Base-by-base conservation (phyloP, 2,113 vertebrate genomes). In the Macquaria ambigua region DNA sequence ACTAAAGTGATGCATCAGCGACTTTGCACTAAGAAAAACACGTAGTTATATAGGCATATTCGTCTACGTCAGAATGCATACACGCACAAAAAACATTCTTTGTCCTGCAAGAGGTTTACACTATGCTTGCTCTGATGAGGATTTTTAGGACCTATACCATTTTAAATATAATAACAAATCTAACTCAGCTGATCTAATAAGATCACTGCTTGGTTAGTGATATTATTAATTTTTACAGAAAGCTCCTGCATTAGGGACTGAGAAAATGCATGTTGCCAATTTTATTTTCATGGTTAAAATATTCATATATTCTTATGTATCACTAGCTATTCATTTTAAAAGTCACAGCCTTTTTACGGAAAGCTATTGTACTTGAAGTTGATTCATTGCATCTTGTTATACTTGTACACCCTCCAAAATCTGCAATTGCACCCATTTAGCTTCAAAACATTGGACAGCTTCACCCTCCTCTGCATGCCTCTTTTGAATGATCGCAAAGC, bases 241-340 rank as follows among this genome's bases (percentile, higher is more conserved):
- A 37, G 4, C 11, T 46, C 5, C 37, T 28, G 8, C 31, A 20
- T 59, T 50, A 59, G 3, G 14, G 28, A 63, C 6, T 25, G 28
- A 34, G 4, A 14, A 34, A 43, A 5, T 69, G 56, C 34, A 69
- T 70, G 41, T 85, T 70, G 3, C 20, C 39, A 52, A 37, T 61
- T 62, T 23, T 31, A 68, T 55, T 72, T 83, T 76, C n/a, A 80
- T 80, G 71, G 59, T 73, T 56, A 14, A 86, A 62, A 78, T 78
- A 76, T 63, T 58, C 3, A 83, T 77, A 52, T 63, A 55, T 66
- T 79, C 28, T 46, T 61, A 66, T 75, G 34, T 73, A 62, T 59
- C 25, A 59, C 11, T 53, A 11, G 11, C 48, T 70, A 62, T 75
- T 78, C 3, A 71, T 84, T 84, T 83, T 2, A 66, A 48, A 84